Conservation (phyloP, 2,113 vertebrate genomes). For the Hyla sarda region DNA sequence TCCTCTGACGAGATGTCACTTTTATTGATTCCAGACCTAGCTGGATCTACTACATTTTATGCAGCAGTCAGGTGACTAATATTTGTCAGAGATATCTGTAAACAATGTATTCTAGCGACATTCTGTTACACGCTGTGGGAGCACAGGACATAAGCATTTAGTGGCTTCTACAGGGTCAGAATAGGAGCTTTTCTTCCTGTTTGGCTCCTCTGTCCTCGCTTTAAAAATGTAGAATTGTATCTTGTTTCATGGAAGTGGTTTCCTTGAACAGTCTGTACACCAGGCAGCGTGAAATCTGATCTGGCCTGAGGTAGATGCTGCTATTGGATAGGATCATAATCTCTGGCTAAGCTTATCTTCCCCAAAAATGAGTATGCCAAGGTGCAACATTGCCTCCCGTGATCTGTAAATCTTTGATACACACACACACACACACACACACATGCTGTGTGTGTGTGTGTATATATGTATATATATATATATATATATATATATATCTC, state of each 20-base stretch:
- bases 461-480: no score
- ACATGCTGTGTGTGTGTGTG: no score
- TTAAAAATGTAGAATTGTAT: constrained; percentile 43
- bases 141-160: no score
- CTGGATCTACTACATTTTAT: not conserved
- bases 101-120: not conserved
- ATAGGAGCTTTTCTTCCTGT: not conserved
- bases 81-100: not conserved
- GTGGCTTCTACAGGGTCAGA: not conserved
- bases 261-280: not conserved
- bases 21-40: not conserved
- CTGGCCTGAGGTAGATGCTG: not conserved
- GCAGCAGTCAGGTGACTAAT: not conserved
- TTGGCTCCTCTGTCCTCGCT: not conserved
- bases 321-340: not conserved
- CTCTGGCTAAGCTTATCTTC: not conserved
- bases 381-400: no score
- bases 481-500: no score
- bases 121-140: not conserved
- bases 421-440: no score
- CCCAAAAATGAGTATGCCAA: not conserved
- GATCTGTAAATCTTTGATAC: no score
- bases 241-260: constrained; percentile 35
- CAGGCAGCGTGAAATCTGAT: not conserved
- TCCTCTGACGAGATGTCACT: no score